A percentile compares a stretch with the other conserved stretches of the same genome.
Conservation (phyloP, 2,797 vertebrate genomes). For the Remorina albescens region DNA sequence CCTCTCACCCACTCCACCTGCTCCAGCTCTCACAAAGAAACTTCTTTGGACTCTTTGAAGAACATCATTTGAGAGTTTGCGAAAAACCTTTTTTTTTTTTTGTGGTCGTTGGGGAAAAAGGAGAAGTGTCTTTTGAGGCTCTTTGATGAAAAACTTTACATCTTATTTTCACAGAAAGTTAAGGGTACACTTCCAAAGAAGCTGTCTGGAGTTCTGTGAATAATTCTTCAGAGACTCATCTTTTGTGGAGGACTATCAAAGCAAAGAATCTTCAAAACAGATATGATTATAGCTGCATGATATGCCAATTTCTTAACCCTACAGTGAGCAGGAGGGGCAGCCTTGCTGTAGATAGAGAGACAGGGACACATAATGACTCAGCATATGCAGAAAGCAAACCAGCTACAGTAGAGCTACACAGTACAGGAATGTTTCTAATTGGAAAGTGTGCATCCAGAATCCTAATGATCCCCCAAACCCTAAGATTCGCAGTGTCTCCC, state of each 20-base stretch:
- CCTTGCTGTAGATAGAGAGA: slow-evolving; percentile 20
- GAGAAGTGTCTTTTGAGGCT: slow-evolving; percentile 51
- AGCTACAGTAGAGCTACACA: slow-evolving; percentile 49
- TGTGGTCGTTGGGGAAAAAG: slow-evolving; percentile 33
- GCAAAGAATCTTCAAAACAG: slow-evolving; percentile 65
- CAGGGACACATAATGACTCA: slow-evolving; percentile 29
- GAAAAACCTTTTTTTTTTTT: slow-evolving; percentile 44
- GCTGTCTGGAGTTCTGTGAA: slow-evolving; percentile 52
- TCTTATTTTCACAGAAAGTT: slow-evolving; percentile 68
- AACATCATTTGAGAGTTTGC: slow-evolving; percentile 64
- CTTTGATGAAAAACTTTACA: slow-evolving; percentile 74
- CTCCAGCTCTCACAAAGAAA: slow-evolving; percentile 42
- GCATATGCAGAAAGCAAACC: slow-evolving; percentile 43
- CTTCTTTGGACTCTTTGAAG: slow-evolving; percentile 60
- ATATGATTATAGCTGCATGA: slow-evolving; percentile 52
- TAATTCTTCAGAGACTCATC: slow-evolving; percentile 63
- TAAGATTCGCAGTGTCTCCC: slow-evolving; percentile 67
- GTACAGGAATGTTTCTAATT: slow-evolving; percentile 70
- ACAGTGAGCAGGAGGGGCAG: slow-evolving; percentile 18
- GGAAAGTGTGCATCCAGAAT: slow-evolving; percentile 63
- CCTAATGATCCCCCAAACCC: slow-evolving; percentile 63
- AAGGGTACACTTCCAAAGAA: slow-evolving; percentile 53
- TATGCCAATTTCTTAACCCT: slow-evolving; percentile 11
- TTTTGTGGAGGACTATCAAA: slow-evolving; percentile 69
- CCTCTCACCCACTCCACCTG: slow-evolving; percentile 31